These are phyloP conservation scores for Intellagama lesueurii DNA, from an alignment of 2,797 vertebrate genomes.

Conservation along the genomic window DNA sequence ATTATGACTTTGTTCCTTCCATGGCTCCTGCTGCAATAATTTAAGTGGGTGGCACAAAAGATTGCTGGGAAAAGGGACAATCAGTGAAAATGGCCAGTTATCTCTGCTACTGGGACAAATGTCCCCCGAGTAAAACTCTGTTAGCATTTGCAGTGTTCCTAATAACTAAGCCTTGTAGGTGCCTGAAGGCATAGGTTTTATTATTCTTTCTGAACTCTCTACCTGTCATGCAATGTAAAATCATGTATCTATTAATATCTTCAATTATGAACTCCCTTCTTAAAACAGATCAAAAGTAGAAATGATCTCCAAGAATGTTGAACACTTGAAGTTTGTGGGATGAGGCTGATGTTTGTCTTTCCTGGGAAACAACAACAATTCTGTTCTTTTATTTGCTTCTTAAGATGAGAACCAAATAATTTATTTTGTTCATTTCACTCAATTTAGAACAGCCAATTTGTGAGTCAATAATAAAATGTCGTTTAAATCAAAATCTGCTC, in stretches of 20 bases:
- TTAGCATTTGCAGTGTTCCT: constrained; percentile 1
- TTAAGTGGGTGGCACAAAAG: not conserved
- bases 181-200: not conserved
- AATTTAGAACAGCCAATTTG: not conserved
- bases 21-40: not conserved
- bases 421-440: too few species aligned
- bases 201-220: not conserved
- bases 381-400: too few species aligned
- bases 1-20: not conserved
- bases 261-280: too few species aligned
- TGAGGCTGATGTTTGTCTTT: too few species aligned
- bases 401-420: too few species aligned
- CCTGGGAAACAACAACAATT: too few species aligned
- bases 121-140: not conserved
- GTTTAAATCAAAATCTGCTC: not conserved
- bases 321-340: too few species aligned
- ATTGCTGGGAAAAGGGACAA: not conserved
- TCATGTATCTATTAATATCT: too few species aligned
- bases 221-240: not conserved
- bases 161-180: not conserved
- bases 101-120: not conserved
- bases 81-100: not conserved
- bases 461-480: not conserved
- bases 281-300: too few species aligned
- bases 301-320: too few species aligned